Conservation (phyloP, 2,797 vertebrate species). For the Cuculus canorus region DNA sequence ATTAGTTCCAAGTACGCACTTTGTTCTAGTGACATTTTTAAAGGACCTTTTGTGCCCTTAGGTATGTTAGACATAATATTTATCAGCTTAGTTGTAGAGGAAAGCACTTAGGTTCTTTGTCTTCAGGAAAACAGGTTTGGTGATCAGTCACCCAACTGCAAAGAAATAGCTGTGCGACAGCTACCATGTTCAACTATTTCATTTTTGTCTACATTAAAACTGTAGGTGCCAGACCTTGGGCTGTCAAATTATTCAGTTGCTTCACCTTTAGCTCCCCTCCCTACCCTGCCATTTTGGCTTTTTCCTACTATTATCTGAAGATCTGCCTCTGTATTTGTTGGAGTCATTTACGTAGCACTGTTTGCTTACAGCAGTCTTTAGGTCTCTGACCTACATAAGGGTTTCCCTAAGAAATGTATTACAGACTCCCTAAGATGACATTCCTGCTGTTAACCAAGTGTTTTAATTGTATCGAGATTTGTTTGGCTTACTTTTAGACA, state of each 20-base stretch:
- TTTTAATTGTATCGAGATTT: not conserved
- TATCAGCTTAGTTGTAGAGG: constrained; percentile 53
- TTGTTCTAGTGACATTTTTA: constrained; percentile 56
- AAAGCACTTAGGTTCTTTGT: constrained; percentile 32
- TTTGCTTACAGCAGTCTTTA: not conserved
- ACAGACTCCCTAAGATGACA: not conserved
- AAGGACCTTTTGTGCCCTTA: constrained; percentile 39
- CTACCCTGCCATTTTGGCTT: not conserved
- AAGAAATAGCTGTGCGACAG: not conserved
- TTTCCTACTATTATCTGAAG: not conserved
- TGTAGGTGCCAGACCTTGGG: not conserved
- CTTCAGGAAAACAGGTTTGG: constrained; percentile 46
- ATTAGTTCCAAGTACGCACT: constrained; percentile 33
- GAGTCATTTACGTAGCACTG: not conserved
- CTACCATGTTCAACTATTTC: constrained; percentile 3
- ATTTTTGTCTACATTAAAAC: constrained; percentile 10
- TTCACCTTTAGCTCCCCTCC: not conserved
- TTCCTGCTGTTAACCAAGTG: not conserved
- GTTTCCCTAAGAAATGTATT: not conserved
- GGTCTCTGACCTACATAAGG: not conserved
- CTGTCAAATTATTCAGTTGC: not conserved
- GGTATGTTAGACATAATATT: constrained; percentile 58
- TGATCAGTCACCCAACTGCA: constrained; percentile 50
- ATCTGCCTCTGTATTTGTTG: not conserved
- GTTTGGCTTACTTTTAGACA: not conserved